These are phyloP conservation scores for Brachionus sp. DNA, from an alignment of 1,140 invertebrate genomes.

Conservation along the genomic window DNA sequence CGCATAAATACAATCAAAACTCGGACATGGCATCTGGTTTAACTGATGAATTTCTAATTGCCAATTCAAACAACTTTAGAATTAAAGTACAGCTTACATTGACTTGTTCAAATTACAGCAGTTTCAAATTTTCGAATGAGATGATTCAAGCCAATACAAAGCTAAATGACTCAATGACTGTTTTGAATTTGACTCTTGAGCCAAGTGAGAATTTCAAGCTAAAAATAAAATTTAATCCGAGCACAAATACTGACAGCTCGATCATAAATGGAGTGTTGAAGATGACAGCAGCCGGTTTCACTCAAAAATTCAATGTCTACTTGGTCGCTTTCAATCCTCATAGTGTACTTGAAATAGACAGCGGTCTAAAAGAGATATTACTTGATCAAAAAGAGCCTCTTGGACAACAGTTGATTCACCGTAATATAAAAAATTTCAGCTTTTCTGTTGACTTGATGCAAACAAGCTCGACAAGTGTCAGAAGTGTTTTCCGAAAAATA, in stretches of 20 bases:
- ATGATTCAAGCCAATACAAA: background rate
- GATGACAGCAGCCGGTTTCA: background rate
- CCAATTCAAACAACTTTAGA: slow-evolving; percentile 11
- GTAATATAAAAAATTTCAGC: slow-evolving; percentile 11
- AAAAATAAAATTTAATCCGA: slow-evolving; percentile 2
- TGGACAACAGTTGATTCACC: background rate
- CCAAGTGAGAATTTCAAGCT: background rate
- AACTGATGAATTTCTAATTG: background rate
- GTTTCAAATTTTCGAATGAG: slow-evolving; percentile 6
- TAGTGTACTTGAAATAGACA: background rate
- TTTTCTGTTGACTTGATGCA: slow-evolving; percentile 12
- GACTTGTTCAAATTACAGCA: background rate
- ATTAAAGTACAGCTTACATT: background rate
- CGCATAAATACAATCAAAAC: background rate
- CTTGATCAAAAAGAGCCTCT: background rate
- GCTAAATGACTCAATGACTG: background rate
- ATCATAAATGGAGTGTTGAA: background rate
- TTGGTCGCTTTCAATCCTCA: background rate
- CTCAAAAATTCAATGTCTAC: slow-evolving; percentile 12
- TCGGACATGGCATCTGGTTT: background rate
- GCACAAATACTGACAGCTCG: background rate
- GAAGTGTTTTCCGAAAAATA: slow-evolving; percentile 3
- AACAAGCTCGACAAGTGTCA: background rate
- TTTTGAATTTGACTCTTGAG: background rate
- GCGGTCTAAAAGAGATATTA: background rate